Evolutionary conservation across 2,797 vertebrate species (phyloP), one percentile per base, ranked within the genome.

Genomic region (Petrocephalus sullivani): DNA sequence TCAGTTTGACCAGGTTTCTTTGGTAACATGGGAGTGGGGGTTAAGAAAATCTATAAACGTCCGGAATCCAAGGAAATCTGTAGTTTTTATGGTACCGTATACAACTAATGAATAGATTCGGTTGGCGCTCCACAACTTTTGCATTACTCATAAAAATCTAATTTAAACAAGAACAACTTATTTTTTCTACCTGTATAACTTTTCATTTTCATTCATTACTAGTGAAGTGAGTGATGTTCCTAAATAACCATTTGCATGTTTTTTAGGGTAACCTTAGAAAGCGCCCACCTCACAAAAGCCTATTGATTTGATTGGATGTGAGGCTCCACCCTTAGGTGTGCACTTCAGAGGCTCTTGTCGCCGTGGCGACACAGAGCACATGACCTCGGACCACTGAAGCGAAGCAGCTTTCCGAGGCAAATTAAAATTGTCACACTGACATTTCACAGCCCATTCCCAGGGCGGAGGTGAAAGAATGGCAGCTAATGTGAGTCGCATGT

Each of bases 401-500:
- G 58, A 51, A 37, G 33, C 84, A 51, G 84, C 57, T 88, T 90
- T 83, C 84, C 78, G 89, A 92, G 89, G 89, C 89, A 90, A 91
- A 90, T 89, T 87, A 85, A 88, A 89, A 87, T 84, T 88, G 90
- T 90, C 89, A 88, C 88, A 61, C 81, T 90, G 89, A 85, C 81
- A 91, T 90, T 86, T 90, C 88, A 81, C 88, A 89, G 60, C 83
- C 87, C 53, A 90, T 87, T 90, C 85, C 88, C 85, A 87, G 54
- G 89, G 86, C 81, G 28, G 46, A 87, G 86, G 87, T 67, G 88
- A 89, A 87, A 33, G 89, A 89, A 82, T 41, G 85, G 53, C 60
- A 71, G 21, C 85, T 89, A 89, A 90, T 90, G 88, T 88, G 85
- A 91, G 78, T 89, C 85, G 90, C 87, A 91, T 87, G 87, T 82